These are phyloP conservation scores for Petrocephalus sullivani DNA, from an alignment of 2,797 vertebrate genomes.

Conservation along the genomic window DNA sequence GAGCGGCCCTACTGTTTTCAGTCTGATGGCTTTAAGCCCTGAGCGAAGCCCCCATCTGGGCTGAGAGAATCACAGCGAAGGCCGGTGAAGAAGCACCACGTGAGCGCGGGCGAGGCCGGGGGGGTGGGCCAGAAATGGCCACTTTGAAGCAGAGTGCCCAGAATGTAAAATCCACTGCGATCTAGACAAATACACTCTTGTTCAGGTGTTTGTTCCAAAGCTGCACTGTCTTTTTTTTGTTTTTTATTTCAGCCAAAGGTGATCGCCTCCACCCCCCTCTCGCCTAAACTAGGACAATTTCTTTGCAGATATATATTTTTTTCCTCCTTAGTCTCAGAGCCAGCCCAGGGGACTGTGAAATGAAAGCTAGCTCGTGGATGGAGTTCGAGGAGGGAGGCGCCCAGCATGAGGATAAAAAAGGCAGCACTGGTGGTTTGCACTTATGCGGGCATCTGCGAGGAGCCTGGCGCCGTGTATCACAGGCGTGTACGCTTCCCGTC, in stretches of 20 bases:
- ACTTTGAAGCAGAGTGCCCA: conserved; percentile 39
- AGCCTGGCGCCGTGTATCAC: conserved; percentile 23
- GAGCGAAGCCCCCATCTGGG: background rate
- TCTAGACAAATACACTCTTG: conserved; percentile 27
- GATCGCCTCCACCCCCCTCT: conserved; percentile 27
- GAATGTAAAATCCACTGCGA: conserved; percentile 31
- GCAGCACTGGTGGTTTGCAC: background rate
- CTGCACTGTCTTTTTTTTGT: background rate
- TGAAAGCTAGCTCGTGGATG: conserved; percentile 45
- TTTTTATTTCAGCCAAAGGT: conserved; percentile 35
- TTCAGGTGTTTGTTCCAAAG: background rate
- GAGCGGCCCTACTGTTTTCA: background rate
- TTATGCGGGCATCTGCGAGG: conserved; percentile 46
- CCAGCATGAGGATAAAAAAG: conserved; percentile 19
- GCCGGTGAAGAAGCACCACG: background rate
- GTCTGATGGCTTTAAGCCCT: background rate
- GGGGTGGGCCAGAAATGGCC: conserved; percentile 20
- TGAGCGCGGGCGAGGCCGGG: background rate
- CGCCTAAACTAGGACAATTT: conserved; percentile 45
- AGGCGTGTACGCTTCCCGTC: conserved; percentile 15
- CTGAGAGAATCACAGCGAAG: conserved; percentile 5
- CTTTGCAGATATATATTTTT: conserved; percentile 17
- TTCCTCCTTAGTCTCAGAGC: conserved; percentile 29
- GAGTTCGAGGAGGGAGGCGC: conserved; percentile 34
- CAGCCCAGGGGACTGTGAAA: conserved; percentile 42